These are phyloP conservation scores for Cryptomyrus ogoouensis DNA, from an alignment of 2,113 vertebrate genomes.

Conservation along the genomic window DNA sequence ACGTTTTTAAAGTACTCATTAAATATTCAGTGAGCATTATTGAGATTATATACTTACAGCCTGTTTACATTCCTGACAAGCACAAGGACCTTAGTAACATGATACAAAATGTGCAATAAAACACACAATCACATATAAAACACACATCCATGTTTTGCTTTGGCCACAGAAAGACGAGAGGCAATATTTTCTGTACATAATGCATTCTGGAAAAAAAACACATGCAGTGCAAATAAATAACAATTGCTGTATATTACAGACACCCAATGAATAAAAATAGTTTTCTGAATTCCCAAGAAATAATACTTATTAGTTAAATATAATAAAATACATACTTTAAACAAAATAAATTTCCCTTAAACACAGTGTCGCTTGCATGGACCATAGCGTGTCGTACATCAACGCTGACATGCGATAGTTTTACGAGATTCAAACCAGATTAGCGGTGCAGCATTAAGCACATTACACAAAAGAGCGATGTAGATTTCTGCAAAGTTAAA, in stretches of 20 bases:
- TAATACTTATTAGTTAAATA: conserved; percentile 18
- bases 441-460: conserved; percentile 20
- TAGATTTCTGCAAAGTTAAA: not conserved
- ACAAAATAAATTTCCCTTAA: conserved; percentile 15
- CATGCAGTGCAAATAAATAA: conserved; percentile 23
- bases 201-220: not conserved
- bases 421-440: conserved; percentile 4
- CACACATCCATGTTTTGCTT: conserved; percentile 22
- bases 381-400: not conserved
- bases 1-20: conserved; percentile 11
- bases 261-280: not conserved
- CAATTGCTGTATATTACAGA: not conserved
- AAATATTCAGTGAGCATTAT: conserved; percentile 10
- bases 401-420: not conserved
- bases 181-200: conserved; percentile 13
- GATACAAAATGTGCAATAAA: conserved; percentile 17
- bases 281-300: conserved; percentile 6
- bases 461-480: conserved; percentile 6
- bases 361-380: not conserved
- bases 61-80: not conserved
- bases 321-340: conserved; percentile 10
- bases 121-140: conserved; percentile 5
- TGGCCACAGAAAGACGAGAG: conserved; percentile 15
- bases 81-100: not conserved
- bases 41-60: conserved; percentile 6